Conservation (phyloP, 2,888 invertebrate species). For the Phragmatobia fuliginosa region DNA sequence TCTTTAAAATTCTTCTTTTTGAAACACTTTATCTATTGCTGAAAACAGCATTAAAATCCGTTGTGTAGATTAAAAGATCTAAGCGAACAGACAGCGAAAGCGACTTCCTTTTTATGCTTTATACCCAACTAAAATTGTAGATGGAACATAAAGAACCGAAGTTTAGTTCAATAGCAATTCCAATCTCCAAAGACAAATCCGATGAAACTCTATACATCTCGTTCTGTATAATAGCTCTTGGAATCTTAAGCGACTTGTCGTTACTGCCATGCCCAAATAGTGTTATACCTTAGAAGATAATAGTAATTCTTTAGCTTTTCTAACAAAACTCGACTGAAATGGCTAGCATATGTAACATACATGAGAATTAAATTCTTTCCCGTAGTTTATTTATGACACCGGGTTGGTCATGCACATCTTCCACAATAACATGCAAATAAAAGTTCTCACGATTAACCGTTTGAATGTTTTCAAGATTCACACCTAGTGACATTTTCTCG, state of each 20-base stretch:
- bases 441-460: constrained; percentile 7
- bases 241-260: too few relatives aligned
- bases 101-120: too few relatives aligned
- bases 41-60: too few relatives aligned
- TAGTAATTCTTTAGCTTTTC: not conserved
- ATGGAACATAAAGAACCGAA: too few relatives aligned
- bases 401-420: not conserved
- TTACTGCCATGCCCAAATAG: too few relatives aligned
- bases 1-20: too few relatives aligned
- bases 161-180: not conserved
- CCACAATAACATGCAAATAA: constrained; percentile 2
- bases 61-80: too few relatives aligned
- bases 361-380: not conserved
- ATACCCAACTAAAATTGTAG: too few relatives aligned
- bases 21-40: too few relatives aligned
- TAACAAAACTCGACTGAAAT: not conserved
- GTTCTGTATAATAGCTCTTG: too few relatives aligned
- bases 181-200: not conserved
- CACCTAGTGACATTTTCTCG: not conserved
- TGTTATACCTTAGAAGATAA: too few relatives aligned
- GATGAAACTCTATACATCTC: not conserved
- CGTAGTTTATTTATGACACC: not conserved
- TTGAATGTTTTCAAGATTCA: not conserved
- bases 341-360: not conserved
- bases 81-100: too few relatives aligned